Evolutionary conservation across 2,888 invertebrate species (phyloP), one percentile per base, ranked within the genome.

Genomic region (Syrphus vitripennis): DNA sequence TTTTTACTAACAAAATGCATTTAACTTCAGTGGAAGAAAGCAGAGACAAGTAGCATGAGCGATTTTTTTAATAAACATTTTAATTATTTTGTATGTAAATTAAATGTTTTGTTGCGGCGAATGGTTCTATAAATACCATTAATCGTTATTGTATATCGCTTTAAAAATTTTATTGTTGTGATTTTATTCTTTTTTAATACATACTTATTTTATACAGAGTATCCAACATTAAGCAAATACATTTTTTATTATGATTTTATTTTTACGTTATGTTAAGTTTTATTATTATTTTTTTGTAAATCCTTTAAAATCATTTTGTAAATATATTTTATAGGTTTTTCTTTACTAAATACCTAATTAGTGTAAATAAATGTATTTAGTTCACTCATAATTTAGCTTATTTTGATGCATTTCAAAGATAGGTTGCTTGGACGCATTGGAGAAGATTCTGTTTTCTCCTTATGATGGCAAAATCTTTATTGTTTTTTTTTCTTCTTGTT

Each of bases 1-100:
- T 86, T 19, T 86, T 86, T 37, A 29, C 59, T 5, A 81, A 42
- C 1, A 65, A 81, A 71, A 59, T 84, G 80, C 69, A 21, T 21
- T 5, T 83, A 48, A 61, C n/a, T 26, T 24, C 74, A 16, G 21
- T 26, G 6, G 45, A 53, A 7, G 55, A 48, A n/a, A 48, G n/a
- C n/a, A n/a, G 12, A 12, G 69, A 74, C 24, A 78, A 45, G 37
- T 79, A 57, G 55, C 45, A 6, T 16, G 5, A 45, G 42, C 12
- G 5, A 24, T 26, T 10, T 26, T 29, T 29, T 29, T 29, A 29
- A 21, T 14, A 24, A 19, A 50, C n/a, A 50, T 50, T 50, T 50
- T 50, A 26, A 24, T 50, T n/a, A 50, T 50, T 50, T 50, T 26
- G 3, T 50, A 5, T 26, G 50, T 50, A 26, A 50, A 50, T 50